phyloP scores from a whole-genome alignment of 1,140 invertebrate species.

The Drosophila elegans region DNA sequence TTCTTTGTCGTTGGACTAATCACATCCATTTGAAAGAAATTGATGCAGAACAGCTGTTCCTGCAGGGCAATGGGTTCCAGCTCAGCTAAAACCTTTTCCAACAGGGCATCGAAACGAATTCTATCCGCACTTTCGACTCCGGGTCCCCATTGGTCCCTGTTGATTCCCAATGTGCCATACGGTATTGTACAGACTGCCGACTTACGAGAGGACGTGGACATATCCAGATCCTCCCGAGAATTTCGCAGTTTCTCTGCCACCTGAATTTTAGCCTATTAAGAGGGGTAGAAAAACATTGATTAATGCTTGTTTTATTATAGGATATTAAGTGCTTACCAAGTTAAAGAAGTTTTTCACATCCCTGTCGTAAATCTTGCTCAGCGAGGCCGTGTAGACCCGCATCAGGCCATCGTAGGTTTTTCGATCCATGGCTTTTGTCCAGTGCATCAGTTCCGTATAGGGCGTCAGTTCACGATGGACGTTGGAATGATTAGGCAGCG shows the following conservation, averaged over 20 bases:
- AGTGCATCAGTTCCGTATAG: conserved; percentile 96
- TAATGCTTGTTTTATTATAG: too few relatives aligned
- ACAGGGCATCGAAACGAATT: conserved; percentile 84
- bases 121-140: conserved; percentile 77
- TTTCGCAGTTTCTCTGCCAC: conserved; percentile 78
- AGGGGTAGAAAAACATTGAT: not conserved
- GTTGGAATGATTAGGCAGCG: conserved; percentile 90
- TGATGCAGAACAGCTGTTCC: conserved; percentile 98
- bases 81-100: conserved; percentile 90
- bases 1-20: conserved; percentile 86
- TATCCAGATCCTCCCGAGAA: conserved; percentile 79
- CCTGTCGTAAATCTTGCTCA: conserved; percentile 93
- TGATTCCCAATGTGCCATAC: conserved; percentile 81
- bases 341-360: conserved; percentile 93
- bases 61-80: conserved; percentile 96
- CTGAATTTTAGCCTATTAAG: conserved; percentile 85
- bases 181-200: conserved; percentile 71
- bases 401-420: conserved; percentile 92
- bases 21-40: conserved; percentile 95
- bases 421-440: conserved; percentile 94
- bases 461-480: conserved; percentile 93
- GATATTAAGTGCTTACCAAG: conserved; percentile 75
- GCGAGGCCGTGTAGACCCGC: conserved; percentile 91
- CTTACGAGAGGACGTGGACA: conserved; percentile 73
- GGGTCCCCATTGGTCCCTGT: conserved; percentile 79